Evolutionary conservation across 2,113 vertebrate species (phyloP).

Genomic region (Pseudopipra pipra): DNA sequence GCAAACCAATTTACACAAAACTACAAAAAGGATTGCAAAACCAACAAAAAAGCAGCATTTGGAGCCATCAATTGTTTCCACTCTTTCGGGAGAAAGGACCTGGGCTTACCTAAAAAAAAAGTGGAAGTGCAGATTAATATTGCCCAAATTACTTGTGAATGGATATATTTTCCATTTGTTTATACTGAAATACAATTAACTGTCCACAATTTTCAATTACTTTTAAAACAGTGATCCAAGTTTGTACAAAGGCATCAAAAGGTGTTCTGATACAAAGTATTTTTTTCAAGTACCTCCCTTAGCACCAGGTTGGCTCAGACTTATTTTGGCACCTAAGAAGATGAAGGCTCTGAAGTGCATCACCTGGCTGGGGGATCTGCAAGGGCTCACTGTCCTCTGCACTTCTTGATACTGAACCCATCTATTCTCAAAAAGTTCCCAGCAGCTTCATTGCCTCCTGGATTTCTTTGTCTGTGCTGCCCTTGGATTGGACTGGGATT

Average conservation of each 20-base stretch:
- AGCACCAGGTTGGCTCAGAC: not conserved
- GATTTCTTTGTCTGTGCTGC: not conserved
- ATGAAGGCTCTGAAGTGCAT: not conserved
- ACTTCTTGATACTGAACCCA: not conserved
- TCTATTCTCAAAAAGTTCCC: not conserved
- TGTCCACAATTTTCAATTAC: not conserved
- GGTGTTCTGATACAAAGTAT: not conserved
- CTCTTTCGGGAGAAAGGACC: not conserved
- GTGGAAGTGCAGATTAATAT: not conserved
- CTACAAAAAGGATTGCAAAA: not conserved
- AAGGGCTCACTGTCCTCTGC: not conserved
- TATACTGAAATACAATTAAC: not conserved
- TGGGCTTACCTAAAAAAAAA: not conserved
- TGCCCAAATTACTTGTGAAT: not conserved
- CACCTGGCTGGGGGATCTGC: not conserved
- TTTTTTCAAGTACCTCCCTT: not conserved
- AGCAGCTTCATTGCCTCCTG: not conserved
- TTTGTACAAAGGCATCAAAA: not conserved
- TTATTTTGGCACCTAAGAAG: not conserved
- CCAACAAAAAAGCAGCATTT: not conserved
- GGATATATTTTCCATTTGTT: not conserved
- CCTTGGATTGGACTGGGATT: not conserved
- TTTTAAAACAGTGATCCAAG: not conserved
- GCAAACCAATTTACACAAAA: not conserved
- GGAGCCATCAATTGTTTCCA: not conserved